A percentile compares a stretch with the other conserved stretches of the same genome.
Conservation (phyloP, 2,888 invertebrate species). For the Eupithecia dodoneata region DNA sequence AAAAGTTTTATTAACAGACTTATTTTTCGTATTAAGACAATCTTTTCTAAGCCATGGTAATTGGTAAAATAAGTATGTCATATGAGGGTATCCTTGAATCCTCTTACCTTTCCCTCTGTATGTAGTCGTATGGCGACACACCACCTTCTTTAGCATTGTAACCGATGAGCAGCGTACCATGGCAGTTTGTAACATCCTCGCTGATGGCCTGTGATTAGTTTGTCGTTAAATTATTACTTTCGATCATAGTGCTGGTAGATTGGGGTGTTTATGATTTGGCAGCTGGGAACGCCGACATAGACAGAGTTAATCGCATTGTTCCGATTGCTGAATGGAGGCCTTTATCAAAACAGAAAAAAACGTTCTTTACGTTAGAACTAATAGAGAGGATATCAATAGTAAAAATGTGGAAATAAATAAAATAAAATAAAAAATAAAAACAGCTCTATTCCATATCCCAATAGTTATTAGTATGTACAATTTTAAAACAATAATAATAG, state of each 20-base stretch:
- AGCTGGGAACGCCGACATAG: neutral
- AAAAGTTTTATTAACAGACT: too few species aligned
- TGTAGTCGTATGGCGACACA: neutral
- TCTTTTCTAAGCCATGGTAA: too few species aligned
- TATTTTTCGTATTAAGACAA: too few species aligned
- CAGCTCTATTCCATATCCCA: too few species aligned
- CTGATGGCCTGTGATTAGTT: neutral
- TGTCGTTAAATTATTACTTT: constrained; percentile 4
- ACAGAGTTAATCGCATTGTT: neutral
- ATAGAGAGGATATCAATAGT: too few species aligned
- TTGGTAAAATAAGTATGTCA: too few species aligned
- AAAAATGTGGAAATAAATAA: too few species aligned
- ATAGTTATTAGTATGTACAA: too few species aligned
- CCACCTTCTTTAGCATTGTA: constrained; percentile 22
- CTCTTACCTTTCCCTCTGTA: neutral
- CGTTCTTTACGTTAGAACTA: too few species aligned
- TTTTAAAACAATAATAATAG: too few species aligned
- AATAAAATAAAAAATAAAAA: too few species aligned
- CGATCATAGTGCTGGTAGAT: neutral
- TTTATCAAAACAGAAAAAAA: too few species aligned
- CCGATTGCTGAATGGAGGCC: neutral
- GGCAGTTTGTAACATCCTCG: constrained; percentile 13
- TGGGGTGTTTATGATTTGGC: neutral
- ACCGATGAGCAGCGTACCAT: constrained; percentile 23
- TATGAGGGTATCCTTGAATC: neutral